Evolutionary conservation across 2,888 invertebrate species (phyloP), one percentile per base, ranked within the genome.

Genomic region (Yponomeuta plumbellus): DNA sequence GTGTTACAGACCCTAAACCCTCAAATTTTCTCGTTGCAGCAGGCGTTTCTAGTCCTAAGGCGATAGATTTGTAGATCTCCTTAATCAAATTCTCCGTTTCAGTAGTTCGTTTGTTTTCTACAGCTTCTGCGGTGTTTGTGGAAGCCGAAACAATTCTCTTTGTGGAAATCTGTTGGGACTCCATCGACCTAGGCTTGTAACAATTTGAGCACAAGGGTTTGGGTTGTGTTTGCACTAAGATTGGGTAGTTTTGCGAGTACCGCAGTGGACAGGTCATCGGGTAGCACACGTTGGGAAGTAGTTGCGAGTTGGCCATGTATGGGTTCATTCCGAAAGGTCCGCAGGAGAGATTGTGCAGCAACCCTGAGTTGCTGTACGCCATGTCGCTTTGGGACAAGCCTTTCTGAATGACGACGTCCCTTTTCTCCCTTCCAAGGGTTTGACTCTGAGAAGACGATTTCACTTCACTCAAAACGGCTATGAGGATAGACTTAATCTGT

Each of bases 1-100:
- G 58, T 2, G 58, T 20, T 58, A 21, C 11, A 1, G 11, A 20
- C 11, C 2, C 58, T 20, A 21, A 20, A 20, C 11, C 21, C 58
- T 58, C 58, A 22, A 6, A 11, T 20, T 6, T 21, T 52, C 13
- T 52, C 44, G 44, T 52, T 13, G 44, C 17, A 17, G 17, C 17
- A 4, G 44, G 44, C 17, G 44, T 52, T 52, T 52, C 44, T 52
- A 52, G 44, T 3, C 44, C 44, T 4, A 61, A 17, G 13, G 61
- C 26, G 69, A 89, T 78, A 0, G 89, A 87, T 69, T 86, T 87
- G 72, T 90, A 89, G 73, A 89, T 89, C 74, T 89, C 88, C 71
- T 85, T 83, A 23, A 89, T 88, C 26, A 89, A 75, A 67, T 82
- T 82, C 59, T 86, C 80, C 2, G 88, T 86, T 78, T 88, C 88